Evolutionary conservation across 2,888 invertebrate species (phyloP).

Genomic region (Cephus rjabovi): DNA sequence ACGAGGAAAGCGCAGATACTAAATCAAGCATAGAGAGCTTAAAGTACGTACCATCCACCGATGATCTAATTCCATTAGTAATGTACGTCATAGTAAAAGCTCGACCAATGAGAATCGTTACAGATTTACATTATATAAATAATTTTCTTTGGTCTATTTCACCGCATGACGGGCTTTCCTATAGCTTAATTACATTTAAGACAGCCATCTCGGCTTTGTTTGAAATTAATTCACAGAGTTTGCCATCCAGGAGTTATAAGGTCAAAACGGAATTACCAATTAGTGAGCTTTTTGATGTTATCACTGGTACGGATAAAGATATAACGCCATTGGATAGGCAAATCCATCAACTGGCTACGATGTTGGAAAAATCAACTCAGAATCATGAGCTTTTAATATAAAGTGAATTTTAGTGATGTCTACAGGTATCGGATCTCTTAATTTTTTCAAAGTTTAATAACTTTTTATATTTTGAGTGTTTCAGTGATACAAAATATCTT

Average conservation of each 20-base stretch:
- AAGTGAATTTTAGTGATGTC: background rate
- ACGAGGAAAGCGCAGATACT: slow-evolving; percentile 17
- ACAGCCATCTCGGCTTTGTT: slow-evolving; percentile 38
- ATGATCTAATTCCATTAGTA: slow-evolving; percentile 63
- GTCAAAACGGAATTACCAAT: slow-evolving; percentile 39
- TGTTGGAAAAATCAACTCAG: slow-evolving; percentile 38
- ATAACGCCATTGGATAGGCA: slow-evolving; percentile 38
- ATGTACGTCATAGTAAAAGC: slow-evolving; percentile 65
- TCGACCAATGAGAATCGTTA: slow-evolving; percentile 63
- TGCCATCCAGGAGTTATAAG: slow-evolving; percentile 35
- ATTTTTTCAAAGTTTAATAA: background rate
- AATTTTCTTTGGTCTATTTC: slow-evolving; percentile 57
- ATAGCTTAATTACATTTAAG: slow-evolving; percentile 42
- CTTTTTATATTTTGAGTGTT: background rate
- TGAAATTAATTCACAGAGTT: slow-evolving; percentile 29
- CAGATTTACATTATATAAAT: slow-evolving; percentile 66
- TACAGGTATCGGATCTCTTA: background rate
- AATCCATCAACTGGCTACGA: slow-evolving; percentile 34
- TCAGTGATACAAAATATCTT: background rate
- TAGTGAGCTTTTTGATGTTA: slow-evolving; percentile 35
- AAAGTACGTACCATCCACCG: slow-evolving; percentile 34
- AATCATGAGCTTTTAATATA: slow-evolving; percentile 14
- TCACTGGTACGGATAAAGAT: slow-evolving; percentile 27
- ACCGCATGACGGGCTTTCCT: slow-evolving; percentile 39
- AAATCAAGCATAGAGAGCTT: slow-evolving; percentile 26